A percentile compares a stretch with the other conserved stretches of the same genome.
Conservation (phyloP, 2,113 vertebrate genomes). For the Platysteira castanea region DNA sequence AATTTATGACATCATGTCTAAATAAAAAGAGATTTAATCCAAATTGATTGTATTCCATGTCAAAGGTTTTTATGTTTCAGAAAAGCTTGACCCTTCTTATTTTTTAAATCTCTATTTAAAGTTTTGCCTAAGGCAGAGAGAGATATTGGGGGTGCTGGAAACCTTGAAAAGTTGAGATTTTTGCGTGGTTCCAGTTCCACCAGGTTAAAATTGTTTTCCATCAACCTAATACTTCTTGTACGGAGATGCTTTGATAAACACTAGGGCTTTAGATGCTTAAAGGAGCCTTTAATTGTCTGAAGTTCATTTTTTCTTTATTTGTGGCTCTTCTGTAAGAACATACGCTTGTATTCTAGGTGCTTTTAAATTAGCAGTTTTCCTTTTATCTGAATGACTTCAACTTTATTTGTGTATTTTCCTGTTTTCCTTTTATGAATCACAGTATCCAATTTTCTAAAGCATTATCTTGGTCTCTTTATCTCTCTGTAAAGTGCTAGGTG, state of each 20-base stretch:
- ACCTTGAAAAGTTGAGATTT: neutral
- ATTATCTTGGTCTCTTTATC: conserved; percentile 25
- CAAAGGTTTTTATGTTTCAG: neutral
- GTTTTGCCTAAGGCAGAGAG: neutral
- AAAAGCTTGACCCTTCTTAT: neutral
- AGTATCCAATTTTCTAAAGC: conserved; percentile 4
- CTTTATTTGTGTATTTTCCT: conserved; percentile 3
- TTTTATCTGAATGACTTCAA: neutral
- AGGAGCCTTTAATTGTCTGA: neutral
- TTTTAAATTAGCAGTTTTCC: conserved; percentile 5
- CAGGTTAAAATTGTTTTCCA: neutral
- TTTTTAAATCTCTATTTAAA: neutral
- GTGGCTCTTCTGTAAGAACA: neutral
- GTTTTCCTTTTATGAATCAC: neutral
- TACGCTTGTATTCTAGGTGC: neutral
- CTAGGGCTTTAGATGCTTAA: neutral
- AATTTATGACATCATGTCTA: neutral
- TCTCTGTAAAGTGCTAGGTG: neutral
- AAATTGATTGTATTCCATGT: neutral
- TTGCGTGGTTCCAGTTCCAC: neutral
- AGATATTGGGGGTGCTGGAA: neutral
- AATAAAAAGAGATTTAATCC: neutral
- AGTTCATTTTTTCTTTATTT: neutral
- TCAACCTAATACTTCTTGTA: neutral
- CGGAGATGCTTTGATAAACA: neutral